These are phyloP conservation scores for Umimayanthus chanpuru DNA, from an alignment of 92 coral and sea anemone genomes.

Conservation along the genomic window DNA sequence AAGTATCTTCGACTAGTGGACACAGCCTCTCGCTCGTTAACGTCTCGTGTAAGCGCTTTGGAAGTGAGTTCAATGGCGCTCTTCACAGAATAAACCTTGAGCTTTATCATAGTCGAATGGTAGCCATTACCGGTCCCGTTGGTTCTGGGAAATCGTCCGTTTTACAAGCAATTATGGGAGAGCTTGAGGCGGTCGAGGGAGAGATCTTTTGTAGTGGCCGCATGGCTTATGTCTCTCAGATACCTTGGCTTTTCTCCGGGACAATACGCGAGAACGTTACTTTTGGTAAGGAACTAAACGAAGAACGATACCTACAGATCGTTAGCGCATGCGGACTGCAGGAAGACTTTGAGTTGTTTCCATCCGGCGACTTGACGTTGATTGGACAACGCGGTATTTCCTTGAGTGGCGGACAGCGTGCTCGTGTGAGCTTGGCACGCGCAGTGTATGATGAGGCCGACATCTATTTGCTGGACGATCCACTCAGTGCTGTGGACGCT, in stretches of 20 bases:
- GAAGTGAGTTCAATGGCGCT: conserved; percentile 19
- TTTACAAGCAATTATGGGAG: conserved; percentile 18
- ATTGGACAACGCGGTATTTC: neutral
- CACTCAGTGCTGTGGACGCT: conserved; percentile 29
- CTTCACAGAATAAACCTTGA: conserved; percentile 1
- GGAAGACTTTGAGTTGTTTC: too few relatives aligned
- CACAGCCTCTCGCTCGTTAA: conserved; percentile 3
- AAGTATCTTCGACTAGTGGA: neutral
- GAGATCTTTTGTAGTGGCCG: neutral
- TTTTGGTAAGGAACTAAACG: too few relatives aligned
- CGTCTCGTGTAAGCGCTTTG: conserved; percentile 9
- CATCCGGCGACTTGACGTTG: too few relatives aligned
- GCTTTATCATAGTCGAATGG: neutral
- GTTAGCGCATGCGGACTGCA: too few relatives aligned
- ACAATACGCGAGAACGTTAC: conserved; percentile 13
- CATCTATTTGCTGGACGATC: conserved; percentile 7
- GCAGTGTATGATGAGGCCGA: conserved; percentile 23
- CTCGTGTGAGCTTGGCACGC: conserved; percentile 17
- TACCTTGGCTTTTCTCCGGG: conserved; percentile 24
- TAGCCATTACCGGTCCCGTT: too few relatives aligned
- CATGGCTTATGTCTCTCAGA: neutral
- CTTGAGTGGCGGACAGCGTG: conserved; percentile 23
- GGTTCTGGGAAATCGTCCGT: neutral
- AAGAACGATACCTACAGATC: too few relatives aligned
- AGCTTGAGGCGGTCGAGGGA: neutral